phyloP scores from a whole-genome alignment of 2,113 vertebrate species.

The Mugil cephalus region DNA sequence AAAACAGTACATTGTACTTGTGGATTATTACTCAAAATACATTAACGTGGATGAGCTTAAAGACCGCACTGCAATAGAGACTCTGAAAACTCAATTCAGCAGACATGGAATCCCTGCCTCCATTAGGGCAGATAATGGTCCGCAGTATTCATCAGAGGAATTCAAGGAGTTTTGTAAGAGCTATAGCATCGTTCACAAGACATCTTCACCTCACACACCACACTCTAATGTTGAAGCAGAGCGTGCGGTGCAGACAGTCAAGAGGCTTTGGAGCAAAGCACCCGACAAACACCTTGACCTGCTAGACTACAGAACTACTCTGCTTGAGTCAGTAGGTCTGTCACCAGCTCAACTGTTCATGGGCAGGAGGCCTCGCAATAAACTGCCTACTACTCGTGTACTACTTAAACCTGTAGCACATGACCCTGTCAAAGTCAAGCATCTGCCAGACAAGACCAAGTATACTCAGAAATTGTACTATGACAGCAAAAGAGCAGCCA shows the following conservation, averaged over 20 bases:
- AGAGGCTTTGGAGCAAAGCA: constrained; percentile 4
- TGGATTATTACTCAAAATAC: constrained; percentile 8
- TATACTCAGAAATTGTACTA: neutral
- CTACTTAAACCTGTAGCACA: neutral
- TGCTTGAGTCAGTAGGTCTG: neutral
- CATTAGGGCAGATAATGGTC: neutral
- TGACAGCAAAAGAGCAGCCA: neutral
- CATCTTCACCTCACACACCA: constrained; percentile 4
- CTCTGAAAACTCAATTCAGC: neutral
- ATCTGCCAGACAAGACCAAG: neutral
- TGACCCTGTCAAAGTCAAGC: neutral
- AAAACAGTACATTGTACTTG: neutral
- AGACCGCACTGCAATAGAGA: neutral
- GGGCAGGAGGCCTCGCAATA: neutral
- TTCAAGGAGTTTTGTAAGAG: neutral
- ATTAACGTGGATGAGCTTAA: neutral
- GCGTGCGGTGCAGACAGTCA: neutral
- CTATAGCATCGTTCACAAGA: neutral
- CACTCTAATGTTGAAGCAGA: constrained; percentile 11
- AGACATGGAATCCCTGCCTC: neutral
- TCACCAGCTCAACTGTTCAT: neutral
- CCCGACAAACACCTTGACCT: neutral
- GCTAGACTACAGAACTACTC: neutral
- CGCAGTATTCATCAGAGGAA: neutral
- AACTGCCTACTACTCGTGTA: neutral